Evolutionary conservation across 2,888 invertebrate genomes (phyloP), one percentile per base, ranked within the genome.

Genomic region (Pheosia gnoma): DNA sequence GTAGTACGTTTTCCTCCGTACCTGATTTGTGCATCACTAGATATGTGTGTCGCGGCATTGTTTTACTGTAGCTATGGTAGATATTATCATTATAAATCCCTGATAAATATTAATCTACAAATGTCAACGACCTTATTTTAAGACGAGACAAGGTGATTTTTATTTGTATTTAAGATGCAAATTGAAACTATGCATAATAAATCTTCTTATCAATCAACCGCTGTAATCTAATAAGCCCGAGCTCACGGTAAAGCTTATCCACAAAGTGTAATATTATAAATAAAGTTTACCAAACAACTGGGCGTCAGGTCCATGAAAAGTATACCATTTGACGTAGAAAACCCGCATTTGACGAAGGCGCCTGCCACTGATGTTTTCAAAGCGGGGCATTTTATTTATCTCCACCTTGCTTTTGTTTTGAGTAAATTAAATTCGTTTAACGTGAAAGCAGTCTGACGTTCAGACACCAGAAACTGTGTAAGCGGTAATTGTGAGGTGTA

Each of bases 1-100:
- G 68, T 75, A 70, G 68, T 75, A 70, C 68, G 70, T 79, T 83
- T 74, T 77, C 66, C 70, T 69, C 68, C 75, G 75, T 75, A 74
- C 68, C 72, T 78, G 75, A 77, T 81, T 81, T 82, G 78, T 80
- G 79, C 80, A 79, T 78, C 74, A 83, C 79, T 76, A 76, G 72
- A 60, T 76, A 82, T 80, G 76, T 83, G 73, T 79, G 77, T 65
- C 79, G 76, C 63, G 74, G 68, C 68, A 63, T 71, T 64, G 70
- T 65, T 65, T 65, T 57, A 68, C 62, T 58, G 62, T 64, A 61
- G 71, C 67, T 67, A 59, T 72, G 65, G 61, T 71, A 61, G 54
- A 60, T 56, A 39, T 43, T 37, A 45, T 52, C 59, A 36, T 47
- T 36, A n/a, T n/a, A n/a, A n/a, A n/a, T 9, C 43, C 43, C 8